Percentiles rank a stretch among this genome's conserved stretches.
Conservation (phyloP, 1,140 invertebrate species). For the Drosophila grimshawi region DNA sequence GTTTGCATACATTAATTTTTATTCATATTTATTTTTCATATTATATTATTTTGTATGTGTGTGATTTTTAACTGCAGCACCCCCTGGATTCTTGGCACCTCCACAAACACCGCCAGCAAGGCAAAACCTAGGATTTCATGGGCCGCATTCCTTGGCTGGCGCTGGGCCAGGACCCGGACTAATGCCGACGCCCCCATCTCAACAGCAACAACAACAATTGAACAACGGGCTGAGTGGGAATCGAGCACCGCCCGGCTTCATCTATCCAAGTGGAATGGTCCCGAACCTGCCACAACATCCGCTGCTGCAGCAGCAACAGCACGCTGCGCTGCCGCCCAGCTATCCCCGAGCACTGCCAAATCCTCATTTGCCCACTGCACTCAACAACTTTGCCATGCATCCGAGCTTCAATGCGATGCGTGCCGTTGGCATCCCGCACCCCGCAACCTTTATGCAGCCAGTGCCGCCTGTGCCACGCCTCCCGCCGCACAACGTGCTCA, state of each 20-base stretch:
- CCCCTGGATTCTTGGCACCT: conserved; percentile 65
- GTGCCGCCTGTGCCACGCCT: conserved; percentile 59
- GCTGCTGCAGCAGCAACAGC: conserved; percentile 67
- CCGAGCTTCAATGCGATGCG: conserved; percentile 84
- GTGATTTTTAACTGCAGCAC: conserved; percentile 40
- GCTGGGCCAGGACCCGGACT: conserved; percentile 66
- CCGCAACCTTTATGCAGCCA: conserved; percentile 84
- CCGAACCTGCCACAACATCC: conserved; percentile 66
- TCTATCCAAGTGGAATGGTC: conserved; percentile 59
- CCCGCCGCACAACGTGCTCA: conserved; percentile 66
- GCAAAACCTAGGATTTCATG: conserved; percentile 64
- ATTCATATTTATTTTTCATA: no score
- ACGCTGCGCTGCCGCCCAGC: conserved; percentile 69
- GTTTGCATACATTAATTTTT: no score
- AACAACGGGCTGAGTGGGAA: conserved; percentile 66
- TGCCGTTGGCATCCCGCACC: conserved; percentile 74
- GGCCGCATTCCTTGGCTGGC: conserved; percentile 67
- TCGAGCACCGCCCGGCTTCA: conserved; percentile 70
- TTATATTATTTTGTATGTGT: no score
- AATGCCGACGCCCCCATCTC: conserved; percentile 61
- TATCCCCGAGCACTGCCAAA: conserved; percentile 83
- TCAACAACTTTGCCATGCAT: conserved; percentile 84
- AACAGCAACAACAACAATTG: conserved; percentile 50
- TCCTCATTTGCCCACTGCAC: conserved; percentile 78
- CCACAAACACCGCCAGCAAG: conserved; percentile 70